These are phyloP conservation scores for Allygus modestus DNA, from an alignment of 2,888 invertebrate genomes.

Conservation along the genomic window DNA sequence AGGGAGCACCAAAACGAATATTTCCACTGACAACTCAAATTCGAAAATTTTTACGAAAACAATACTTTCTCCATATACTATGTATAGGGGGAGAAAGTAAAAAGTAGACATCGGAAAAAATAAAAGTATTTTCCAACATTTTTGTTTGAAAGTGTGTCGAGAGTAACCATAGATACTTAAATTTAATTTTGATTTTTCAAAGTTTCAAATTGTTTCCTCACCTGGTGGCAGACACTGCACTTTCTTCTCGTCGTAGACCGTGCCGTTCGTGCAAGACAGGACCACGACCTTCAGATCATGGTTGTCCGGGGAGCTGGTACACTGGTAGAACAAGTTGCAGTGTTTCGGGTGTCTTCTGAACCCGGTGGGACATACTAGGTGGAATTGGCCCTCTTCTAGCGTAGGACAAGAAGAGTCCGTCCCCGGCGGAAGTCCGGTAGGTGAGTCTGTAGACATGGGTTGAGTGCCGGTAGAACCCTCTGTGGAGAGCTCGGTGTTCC, in stretches of 20 bases:
- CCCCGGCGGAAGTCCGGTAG: slow-evolving; percentile 63
- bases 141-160: too few species aligned
- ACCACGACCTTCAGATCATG: slow-evolving; percentile 86
- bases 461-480: slow-evolving; percentile 30
- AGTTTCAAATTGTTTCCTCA: slow-evolving; percentile 71
- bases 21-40: too few species aligned
- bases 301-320: slow-evolving; percentile 80
- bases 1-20: too few species aligned
- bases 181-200: too few species aligned
- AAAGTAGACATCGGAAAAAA: too few species aligned
- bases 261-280: slow-evolving; percentile 87
- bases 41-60: too few species aligned
- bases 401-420: slow-evolving; percentile 76
- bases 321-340: slow-evolving; percentile 91
- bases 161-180: too few species aligned
- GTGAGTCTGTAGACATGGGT: slow-evolving; percentile 56
- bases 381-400: slow-evolving; percentile 83
- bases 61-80: too few species aligned
- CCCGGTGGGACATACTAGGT: slow-evolving; percentile 88
- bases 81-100: too few species aligned
- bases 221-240: slow-evolving; percentile 84
- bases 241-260: slow-evolving; percentile 85
- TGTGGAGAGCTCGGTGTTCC: slow-evolving; percentile 12
- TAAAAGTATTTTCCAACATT: too few species aligned
- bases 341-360: slow-evolving; percentile 90